Conservation (phyloP, 2,888 invertebrate genomes). For the Neria commutata region DNA sequence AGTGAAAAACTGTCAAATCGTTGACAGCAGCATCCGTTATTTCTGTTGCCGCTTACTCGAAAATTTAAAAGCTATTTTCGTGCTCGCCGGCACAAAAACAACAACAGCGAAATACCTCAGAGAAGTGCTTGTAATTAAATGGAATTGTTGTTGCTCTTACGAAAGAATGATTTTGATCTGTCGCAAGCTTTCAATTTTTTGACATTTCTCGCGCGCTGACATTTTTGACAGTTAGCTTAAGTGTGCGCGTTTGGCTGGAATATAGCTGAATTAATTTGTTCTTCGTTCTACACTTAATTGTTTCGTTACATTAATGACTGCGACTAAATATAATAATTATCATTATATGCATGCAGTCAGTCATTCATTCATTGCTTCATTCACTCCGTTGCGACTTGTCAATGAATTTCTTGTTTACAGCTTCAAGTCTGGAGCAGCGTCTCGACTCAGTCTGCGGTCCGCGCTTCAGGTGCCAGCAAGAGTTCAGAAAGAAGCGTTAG, state of each 20-base stretch:
- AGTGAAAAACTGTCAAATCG: conserved; percentile 46
- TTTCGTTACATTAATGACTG: conserved; percentile 3
- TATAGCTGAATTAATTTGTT: neutral
- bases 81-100: conserved; percentile 4
- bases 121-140: neutral
- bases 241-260: conserved; percentile 14
- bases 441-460: too few relatives aligned
- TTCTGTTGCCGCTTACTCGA: conserved; percentile 46
- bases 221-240: conserved; percentile 32
- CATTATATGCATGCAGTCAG: conserved; percentile 34
- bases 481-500: neutral
- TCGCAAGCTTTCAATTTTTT: conserved; percentile 2
- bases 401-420: conserved; percentile 19
- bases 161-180: conserved; percentile 1
- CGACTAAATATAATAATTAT: conserved; percentile 33
- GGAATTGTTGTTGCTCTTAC: conserved; percentile 1
- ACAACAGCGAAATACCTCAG: too few relatives aligned
- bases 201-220: conserved; percentile 29
- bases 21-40: conserved; percentile 51
- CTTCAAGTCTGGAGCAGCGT: neutral
- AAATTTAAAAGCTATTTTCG: conserved; percentile 50
- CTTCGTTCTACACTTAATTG: neutral
- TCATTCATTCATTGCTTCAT: neutral
- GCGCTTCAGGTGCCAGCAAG: neutral
- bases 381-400: conserved; percentile 28